Evolutionary conservation across 2,888 invertebrate species (phyloP).

Genomic region (Busseola fusca): DNA sequence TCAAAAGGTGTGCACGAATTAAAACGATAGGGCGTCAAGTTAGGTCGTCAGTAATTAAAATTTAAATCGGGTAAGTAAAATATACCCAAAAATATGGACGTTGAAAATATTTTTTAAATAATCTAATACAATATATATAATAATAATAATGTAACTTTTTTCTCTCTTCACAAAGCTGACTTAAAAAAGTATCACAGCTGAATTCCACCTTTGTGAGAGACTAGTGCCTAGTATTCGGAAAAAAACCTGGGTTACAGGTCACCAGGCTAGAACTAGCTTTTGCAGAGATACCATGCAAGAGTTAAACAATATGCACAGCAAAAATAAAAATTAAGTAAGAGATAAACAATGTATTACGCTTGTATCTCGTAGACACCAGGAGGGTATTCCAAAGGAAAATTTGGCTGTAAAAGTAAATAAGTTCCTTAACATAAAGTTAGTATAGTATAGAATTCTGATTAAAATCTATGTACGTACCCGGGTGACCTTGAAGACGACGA

Average conservation of each 20-base stretch:
- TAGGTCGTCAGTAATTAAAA: not conserved
- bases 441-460: slow-evolving; percentile 1
- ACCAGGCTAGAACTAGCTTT: too few relatives aligned
- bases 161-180: too few relatives aligned
- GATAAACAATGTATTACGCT: too few relatives aligned
- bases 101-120: not conserved
- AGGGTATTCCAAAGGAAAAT: not conserved
- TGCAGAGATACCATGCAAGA: too few relatives aligned
- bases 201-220: too few relatives aligned
- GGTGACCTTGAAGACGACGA: slow-evolving; percentile 25
- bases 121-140: not conserved
- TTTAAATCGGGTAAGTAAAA: not conserved
- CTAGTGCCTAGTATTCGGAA: too few relatives aligned
- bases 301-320: too few relatives aligned
- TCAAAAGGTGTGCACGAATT: not conserved
- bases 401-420: not conserved
- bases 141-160: too few relatives aligned
- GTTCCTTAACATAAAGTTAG: not conserved
- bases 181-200: too few relatives aligned
- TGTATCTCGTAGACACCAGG: not conserved
- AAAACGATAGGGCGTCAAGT: not conserved
- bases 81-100: not conserved
- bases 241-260: too few relatives aligned
- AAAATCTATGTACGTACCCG: slow-evolving; percentile 36
- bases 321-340: too few relatives aligned